phyloP scores from a whole-genome alignment of 2,113 vertebrate species.

The Callipepla californica region DNA sequence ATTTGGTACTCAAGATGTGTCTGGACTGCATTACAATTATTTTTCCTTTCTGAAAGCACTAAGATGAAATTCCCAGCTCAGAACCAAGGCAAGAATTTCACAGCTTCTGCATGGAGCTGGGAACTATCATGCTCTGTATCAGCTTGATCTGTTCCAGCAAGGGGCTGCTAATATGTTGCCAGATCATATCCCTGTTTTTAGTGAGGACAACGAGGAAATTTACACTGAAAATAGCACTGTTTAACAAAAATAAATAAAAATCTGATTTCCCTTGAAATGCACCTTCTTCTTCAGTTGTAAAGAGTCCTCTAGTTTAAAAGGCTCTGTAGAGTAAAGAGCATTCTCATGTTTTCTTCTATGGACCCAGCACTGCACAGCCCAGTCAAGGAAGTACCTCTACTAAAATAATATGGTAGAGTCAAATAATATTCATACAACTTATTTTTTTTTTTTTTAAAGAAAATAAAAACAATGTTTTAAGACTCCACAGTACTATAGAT shows the following conservation, averaged over 20 bases:
- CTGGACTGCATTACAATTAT: not conserved
- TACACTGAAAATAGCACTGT: fast-evolving
- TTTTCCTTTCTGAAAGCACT: not conserved
- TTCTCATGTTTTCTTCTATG: not conserved
- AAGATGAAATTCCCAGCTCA: not conserved
- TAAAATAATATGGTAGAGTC: not conserved
- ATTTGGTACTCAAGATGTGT: not conserved
- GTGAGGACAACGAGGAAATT: not conserved
- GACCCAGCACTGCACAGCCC: not conserved
- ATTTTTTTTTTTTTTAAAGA: not conserved
- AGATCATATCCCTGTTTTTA: not conserved
- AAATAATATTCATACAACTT: not conserved
- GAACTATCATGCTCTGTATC: not conserved
- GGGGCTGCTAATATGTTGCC: fast-evolving
- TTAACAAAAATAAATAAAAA: not conserved
- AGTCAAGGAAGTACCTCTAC: not conserved
- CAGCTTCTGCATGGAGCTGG: not conserved
- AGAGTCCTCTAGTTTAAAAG: not conserved
- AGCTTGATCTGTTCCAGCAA: fast-evolving
- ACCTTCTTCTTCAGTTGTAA: not conserved
- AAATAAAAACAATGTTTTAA: not conserved
- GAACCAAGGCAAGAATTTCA: not conserved
- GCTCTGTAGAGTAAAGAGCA: not conserved
- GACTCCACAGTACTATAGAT: not conserved
- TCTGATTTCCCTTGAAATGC: not conserved